A percentile compares a stretch with the other conserved stretches of the same genome.
phyloP scores from a whole-genome alignment of 2,113 vertebrate species.

The Sturnus vulgaris region DNA sequence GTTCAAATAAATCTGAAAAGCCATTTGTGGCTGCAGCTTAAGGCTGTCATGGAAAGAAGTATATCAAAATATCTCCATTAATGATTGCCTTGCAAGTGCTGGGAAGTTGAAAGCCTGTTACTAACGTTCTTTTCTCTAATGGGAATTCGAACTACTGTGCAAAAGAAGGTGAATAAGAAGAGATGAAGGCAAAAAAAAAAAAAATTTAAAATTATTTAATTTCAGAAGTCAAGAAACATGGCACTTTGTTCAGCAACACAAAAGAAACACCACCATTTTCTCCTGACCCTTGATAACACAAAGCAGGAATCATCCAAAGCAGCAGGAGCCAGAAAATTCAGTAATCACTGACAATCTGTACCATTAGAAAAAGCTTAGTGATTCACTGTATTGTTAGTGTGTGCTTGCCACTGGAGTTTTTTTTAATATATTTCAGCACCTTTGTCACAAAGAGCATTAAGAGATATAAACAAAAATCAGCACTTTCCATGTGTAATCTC shows the following conservation, averaged over 20 bases:
- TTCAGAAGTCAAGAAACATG: background rate
- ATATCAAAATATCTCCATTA: slow-evolving; percentile 58
- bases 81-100: slow-evolving; percentile 45
- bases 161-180: slow-evolving; percentile 28
- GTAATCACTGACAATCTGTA: background rate
- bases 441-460: background rate
- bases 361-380: background rate
- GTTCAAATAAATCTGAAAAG: slow-evolving; percentile 55
- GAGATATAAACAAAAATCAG: background rate
- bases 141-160: slow-evolving; percentile 49
- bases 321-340: background rate
- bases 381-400: background rate
- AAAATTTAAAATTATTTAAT: background rate
- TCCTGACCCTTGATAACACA: background rate
- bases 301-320: background rate
- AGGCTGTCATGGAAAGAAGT: slow-evolving; percentile 21
- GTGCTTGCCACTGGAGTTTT: background rate
- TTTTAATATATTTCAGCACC: background rate
- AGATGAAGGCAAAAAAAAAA: background rate
- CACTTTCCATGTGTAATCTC: background rate
- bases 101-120: slow-evolving; percentile 53
- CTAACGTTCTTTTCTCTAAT: slow-evolving; percentile 30
- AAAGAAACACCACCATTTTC: background rate
- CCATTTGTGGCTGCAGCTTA: slow-evolving; percentile 56
- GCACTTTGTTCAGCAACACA: background rate